phyloP scores from a whole-genome alignment of 2,113 vertebrate species.

The Drymodes brunneopygia region DNA sequence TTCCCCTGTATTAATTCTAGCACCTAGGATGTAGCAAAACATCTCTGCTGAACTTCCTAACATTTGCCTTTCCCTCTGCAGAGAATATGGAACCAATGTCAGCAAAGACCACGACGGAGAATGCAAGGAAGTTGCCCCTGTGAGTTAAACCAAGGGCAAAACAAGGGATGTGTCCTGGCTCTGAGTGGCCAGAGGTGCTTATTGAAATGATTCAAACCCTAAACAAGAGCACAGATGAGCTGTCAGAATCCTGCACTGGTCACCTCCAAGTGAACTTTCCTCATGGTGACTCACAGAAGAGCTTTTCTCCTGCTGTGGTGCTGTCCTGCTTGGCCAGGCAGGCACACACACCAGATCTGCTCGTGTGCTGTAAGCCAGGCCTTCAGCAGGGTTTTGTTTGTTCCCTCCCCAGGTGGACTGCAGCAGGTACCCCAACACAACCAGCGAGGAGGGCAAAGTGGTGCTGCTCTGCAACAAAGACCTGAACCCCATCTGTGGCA shows the following conservation, averaged over 20 bases:
- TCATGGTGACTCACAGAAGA: not conserved
- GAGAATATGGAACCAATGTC: constrained; percentile 37
- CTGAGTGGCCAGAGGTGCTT: not conserved
- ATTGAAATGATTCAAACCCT: not conserved
- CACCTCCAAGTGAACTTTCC: not conserved
- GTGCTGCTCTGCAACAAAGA: not conserved
- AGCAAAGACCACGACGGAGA: constrained; percentile 34
- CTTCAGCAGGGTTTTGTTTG: not conserved
- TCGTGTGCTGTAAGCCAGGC: not conserved
- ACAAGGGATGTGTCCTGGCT: not conserved
- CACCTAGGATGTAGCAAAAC: not conserved
- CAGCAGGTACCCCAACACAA: constrained; percentile 7
- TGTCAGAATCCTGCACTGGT: not conserved
- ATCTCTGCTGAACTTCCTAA: not conserved
- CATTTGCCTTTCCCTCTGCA: not conserved
- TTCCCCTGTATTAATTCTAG: not conserved
- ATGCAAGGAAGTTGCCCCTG: constrained; percentile 25
- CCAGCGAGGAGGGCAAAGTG: not conserved
- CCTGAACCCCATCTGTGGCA: not conserved
- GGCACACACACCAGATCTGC: too few species aligned
- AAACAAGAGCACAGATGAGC: not conserved
- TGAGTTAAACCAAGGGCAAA: constrained; percentile 17
- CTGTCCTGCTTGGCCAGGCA: not conserved
- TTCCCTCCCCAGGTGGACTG: constrained; percentile 27
- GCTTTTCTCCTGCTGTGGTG: not conserved